Conservation (phyloP, 1,140 invertebrate species). For the Neodiprion pinetum region DNA sequence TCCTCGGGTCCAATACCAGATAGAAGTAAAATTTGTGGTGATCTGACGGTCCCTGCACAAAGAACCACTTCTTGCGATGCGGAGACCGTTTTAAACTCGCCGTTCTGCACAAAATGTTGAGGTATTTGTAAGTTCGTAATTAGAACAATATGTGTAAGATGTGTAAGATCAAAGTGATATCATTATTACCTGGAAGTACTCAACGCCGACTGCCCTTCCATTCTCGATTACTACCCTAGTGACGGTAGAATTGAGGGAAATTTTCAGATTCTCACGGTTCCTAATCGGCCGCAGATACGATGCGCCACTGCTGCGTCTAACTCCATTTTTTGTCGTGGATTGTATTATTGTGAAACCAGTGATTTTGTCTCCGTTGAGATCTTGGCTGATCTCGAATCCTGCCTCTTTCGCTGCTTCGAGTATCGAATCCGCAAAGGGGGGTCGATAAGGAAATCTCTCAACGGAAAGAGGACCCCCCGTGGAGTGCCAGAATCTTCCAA, state of each 20-base stretch:
- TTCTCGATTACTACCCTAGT: constrained; percentile 58
- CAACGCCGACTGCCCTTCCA: constrained; percentile 37
- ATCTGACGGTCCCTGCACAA: constrained; percentile 55
- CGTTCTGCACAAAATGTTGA: constrained; percentile 60
- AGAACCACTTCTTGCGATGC: constrained; percentile 59
- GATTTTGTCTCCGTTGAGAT: constrained; percentile 65
- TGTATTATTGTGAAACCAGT: constrained; percentile 59
- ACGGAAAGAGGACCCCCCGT: constrained; percentile 59
- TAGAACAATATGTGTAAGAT: too few species aligned
- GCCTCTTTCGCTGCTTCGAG: constrained; percentile 66
- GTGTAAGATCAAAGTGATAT: background rate
- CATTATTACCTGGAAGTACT: constrained; percentile 36
- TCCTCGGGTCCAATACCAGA: constrained; percentile 65
- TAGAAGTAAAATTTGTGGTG: constrained; percentile 63
- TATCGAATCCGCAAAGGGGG: constrained; percentile 63
- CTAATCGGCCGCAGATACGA: constrained; percentile 70
- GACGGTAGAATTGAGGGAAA: constrained; percentile 71
- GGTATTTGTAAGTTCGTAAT: constrained; percentile 24
- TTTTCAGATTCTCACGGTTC: constrained; percentile 72
- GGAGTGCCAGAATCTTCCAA: constrained; percentile 55
- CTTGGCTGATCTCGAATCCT: constrained; percentile 64
- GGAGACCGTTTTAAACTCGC: constrained; percentile 41
- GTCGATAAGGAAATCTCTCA: constrained; percentile 65
- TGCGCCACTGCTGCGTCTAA: constrained; percentile 69
- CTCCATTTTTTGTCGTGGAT: constrained; percentile 68